Base-by-base conservation (phyloP, 1,140 invertebrate species). In the Drosophila kurseongensis region DNA sequence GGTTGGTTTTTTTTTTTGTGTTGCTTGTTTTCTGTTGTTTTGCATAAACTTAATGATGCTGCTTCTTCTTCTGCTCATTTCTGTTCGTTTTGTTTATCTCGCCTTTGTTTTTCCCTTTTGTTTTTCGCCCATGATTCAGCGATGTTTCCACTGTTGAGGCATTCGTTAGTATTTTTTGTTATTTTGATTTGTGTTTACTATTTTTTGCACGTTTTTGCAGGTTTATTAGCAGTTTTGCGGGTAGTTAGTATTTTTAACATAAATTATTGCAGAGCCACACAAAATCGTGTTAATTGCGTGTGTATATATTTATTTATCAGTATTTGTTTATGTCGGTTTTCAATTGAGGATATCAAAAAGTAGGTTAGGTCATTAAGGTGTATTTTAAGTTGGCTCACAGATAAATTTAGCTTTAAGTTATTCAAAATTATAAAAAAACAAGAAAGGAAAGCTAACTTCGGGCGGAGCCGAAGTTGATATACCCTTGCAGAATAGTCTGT, bases 201-300 rank as follows among this genome's bases (percentile, higher is more conserved):
- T 86, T 82, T 59, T 67, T 83, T 73, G 75, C 83, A 83, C 83
- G 83, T 86, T 81, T 82, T 59, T 35, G 57, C 18, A 52, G 60
- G 60, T 73, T 67, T 77, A 67, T 81, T 67, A 65, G 18, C 47
- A 54, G 72, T 65, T 78, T 65, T 63, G 59, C 54, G 59, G 74
- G 55, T 51, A 73, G 60, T 74, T 65, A 51, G 65, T 68, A 66
- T 51, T 72, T 67, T 63, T 61, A 66, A 45, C 50, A 61, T 63
- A 73, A 56, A 68, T 82, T 78, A 63, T 81, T 55, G 48, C 36
- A 44, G n/a, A 55, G 18, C 40, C 27, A 55, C 69, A 36, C 32
- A 38, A 48, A 55, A 75, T 44, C 40, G 73, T 76, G 62, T 61
- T 71, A 71, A 78, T 69, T 61, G 58, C 48, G 38, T 57, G 65